Percentiles rank a stretch among this genome's conserved stretches.
These are phyloP conservation scores for Papilio helenus DNA, from an alignment of 1,140 invertebrate genomes.

Conservation along the genomic window DNA sequence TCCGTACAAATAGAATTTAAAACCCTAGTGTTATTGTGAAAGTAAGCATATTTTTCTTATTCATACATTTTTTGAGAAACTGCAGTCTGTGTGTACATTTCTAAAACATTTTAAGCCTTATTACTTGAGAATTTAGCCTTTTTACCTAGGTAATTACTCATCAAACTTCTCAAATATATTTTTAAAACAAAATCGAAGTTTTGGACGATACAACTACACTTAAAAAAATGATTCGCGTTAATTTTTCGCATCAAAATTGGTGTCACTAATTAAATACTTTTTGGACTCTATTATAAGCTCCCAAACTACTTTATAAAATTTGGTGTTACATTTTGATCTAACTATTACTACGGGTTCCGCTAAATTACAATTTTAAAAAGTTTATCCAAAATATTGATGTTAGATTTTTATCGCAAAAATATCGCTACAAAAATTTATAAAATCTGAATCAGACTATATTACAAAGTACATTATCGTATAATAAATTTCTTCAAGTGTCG, in stretches of 20 bases:
- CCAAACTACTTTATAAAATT: slow-evolving; percentile 69
- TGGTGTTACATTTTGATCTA: slow-evolving; percentile 74
- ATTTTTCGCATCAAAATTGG: slow-evolving; percentile 15
- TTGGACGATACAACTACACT: slow-evolving; percentile 68
- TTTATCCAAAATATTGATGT: slow-evolving; percentile 77
- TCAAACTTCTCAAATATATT: too few relatives aligned
- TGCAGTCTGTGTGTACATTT: too few relatives aligned
- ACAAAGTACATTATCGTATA: slow-evolving; percentile 50
- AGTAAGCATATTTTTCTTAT: too few relatives aligned
- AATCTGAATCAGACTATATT: slow-evolving; percentile 62
- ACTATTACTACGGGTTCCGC: slow-evolving; percentile 77
- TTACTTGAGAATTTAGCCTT: too few relatives aligned
- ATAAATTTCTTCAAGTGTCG: slow-evolving; percentile 45
- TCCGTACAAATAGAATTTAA: too few relatives aligned
- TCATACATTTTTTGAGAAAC: too few relatives aligned
- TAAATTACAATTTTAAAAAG: slow-evolving; percentile 64
- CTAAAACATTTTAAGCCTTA: too few relatives aligned
- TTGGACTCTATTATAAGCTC: slow-evolving; percentile 68
- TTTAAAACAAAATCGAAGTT: slow-evolving; percentile 14
- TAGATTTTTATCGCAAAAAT: slow-evolving; percentile 73
- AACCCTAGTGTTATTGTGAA: too few relatives aligned
- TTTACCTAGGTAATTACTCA: too few relatives aligned
- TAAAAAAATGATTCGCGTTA: slow-evolving; percentile 46
- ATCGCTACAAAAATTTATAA: slow-evolving; percentile 75
- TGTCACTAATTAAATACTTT: slow-evolving; percentile 19